Conservation (phyloP, 2,113 vertebrate genomes). For the Antechinus flavipes region DNA sequence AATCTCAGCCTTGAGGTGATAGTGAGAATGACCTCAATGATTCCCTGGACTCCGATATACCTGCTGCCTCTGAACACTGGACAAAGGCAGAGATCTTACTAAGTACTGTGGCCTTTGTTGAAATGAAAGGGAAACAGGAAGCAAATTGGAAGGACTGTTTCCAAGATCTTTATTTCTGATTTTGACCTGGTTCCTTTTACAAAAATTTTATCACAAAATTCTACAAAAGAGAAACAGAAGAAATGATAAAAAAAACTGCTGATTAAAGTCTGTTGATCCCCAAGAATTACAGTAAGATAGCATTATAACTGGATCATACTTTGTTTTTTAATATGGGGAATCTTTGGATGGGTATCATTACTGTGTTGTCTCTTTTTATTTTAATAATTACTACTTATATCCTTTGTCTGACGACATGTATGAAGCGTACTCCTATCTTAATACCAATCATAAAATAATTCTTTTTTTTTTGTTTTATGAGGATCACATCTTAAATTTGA, state of each 20-base stretch:
- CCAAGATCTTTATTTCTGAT: slow-evolving; percentile 58
- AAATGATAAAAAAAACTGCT: slow-evolving; percentile 69
- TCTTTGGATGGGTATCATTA: slow-evolving; percentile 64
- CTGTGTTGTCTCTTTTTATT: slow-evolving; percentile 63
- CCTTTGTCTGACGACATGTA: slow-evolving; percentile 33
- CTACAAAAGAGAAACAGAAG: slow-evolving; percentile 62
- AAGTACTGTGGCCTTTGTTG: slow-evolving; percentile 24
- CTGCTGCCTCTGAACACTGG: slow-evolving; percentile 9
- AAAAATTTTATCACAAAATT: slow-evolving; percentile 52
- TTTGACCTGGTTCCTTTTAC: slow-evolving; percentile 59
- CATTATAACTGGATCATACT: slow-evolving; percentile 63
- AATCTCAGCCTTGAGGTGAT: background rate
- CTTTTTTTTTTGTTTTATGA: slow-evolving; percentile 70
- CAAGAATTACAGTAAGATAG: slow-evolving; percentile 70
- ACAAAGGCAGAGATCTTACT: background rate
- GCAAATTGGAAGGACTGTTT: slow-evolving; percentile 61
- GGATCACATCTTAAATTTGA: slow-evolving; percentile 59
- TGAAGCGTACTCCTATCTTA: slow-evolving; percentile 58
- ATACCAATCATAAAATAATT: slow-evolving; percentile 66
- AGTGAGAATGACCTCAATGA: slow-evolving; percentile 20
- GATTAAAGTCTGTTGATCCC: slow-evolving; percentile 64
- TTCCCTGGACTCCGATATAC: slow-evolving; percentile 28
- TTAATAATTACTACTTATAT: background rate
- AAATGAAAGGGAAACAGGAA: slow-evolving; percentile 38
- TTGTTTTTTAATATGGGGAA: slow-evolving; percentile 8